These are phyloP conservation scores for Mamestra brassicae DNA, from an alignment of 2,888 invertebrate species.

Conservation along the genomic window DNA sequence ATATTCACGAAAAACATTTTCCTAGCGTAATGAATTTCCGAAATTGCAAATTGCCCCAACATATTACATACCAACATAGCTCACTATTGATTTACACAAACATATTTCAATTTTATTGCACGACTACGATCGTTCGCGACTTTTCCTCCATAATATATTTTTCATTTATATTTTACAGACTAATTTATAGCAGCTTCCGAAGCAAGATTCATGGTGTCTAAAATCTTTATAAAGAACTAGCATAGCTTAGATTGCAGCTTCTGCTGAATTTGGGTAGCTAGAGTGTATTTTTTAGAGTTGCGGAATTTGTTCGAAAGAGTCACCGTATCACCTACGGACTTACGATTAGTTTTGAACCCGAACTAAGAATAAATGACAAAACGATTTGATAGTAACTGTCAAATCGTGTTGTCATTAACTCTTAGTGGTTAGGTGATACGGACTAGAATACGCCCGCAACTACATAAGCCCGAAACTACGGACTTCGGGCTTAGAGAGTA, in stretches of 20 bases:
- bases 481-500: no score
- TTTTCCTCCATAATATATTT: constrained; percentile 48
- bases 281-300: no score
- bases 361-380: no score
- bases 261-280: no score
- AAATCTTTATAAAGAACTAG: constrained; percentile 1
- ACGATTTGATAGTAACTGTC: no score
- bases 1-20: constrained; percentile 5
- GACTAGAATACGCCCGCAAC: no score
- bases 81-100: constrained; percentile 66
- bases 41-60: constrained; percentile 33
- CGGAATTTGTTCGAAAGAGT: no score
- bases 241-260: not conserved
- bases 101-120: constrained; percentile 72
- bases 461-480: no score
- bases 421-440: no score
- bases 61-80: constrained; percentile 57
- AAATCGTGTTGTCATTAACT: no score
- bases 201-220: constrained; percentile 30
- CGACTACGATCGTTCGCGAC: constrained; percentile 39
- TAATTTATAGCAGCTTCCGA: constrained; percentile 49
- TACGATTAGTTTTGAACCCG: no score
- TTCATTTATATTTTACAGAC: constrained; percentile 54
- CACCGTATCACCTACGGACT: no score
- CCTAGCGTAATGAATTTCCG: constrained; percentile 24